These are phyloP conservation scores for Callionymus lyra DNA, from an alignment of 2,113 vertebrate genomes.

Conservation along the genomic window DNA sequence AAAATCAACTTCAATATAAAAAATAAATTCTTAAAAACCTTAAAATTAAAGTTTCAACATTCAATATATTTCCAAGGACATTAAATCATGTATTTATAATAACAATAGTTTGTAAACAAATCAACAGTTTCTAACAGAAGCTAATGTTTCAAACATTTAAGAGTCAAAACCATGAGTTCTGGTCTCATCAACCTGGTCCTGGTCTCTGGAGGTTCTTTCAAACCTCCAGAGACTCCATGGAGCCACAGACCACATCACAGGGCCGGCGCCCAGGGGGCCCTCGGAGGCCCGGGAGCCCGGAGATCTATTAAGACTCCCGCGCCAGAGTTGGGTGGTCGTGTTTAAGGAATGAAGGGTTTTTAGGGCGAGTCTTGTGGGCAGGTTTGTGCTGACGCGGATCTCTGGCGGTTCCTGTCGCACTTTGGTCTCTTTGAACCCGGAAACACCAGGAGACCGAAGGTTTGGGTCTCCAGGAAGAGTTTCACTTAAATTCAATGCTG, in stretches of 20 bases:
- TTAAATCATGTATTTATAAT: too few species aligned
- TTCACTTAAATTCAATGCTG: too few species aligned
- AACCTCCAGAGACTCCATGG: constrained; percentile 46
- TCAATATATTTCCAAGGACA: too few species aligned
- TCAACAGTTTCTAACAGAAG: not conserved
- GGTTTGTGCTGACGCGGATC: constrained; percentile 50
- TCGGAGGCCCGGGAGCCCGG: constrained; percentile 40
- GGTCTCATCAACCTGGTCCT: too few species aligned
- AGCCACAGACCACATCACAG: constrained; percentile 62
- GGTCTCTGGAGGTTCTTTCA: constrained; percentile 62
- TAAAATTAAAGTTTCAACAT: too few species aligned
- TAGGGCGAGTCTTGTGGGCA: constrained; percentile 42
- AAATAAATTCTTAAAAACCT: too few species aligned
- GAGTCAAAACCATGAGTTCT: constrained; percentile 50
- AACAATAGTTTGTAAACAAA: too few species aligned
- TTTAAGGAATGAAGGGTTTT: constrained; percentile 35
- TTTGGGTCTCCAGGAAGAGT: too few species aligned
- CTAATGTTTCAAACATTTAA: too few species aligned
- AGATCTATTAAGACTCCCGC: constrained; percentile 49
- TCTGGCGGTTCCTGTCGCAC: constrained; percentile 55
- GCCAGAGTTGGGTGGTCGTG: constrained; percentile 64
- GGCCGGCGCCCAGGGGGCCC: constrained; percentile 41
- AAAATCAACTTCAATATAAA: too few species aligned
- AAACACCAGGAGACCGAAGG: constrained; percentile 65
- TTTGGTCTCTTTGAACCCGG: constrained; percentile 63